Base-by-base conservation (phyloP, 2,113 vertebrate species). In the Colaptes auratus region DNA sequence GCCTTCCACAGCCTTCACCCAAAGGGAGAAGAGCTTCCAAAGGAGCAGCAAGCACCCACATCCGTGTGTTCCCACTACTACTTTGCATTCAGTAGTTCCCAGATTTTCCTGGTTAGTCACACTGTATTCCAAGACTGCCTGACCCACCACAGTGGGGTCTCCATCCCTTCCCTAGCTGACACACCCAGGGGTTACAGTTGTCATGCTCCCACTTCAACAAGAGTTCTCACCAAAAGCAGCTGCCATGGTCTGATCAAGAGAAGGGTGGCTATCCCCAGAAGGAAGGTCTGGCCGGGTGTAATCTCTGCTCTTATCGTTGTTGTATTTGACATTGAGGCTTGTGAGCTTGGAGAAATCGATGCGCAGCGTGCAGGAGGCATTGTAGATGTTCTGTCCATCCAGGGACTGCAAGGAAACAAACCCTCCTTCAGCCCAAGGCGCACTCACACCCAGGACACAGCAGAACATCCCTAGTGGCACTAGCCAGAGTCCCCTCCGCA, bases 331-430 rank as follows among this genome's bases (percentile, higher is more conserved):
- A 10, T 99, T 99, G 88, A 99, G 98, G 92, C 98, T 99, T 1
- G 98, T 99, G 80, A 99, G 98, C 91, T 99, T 99, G 50, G 99
- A 99, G 96, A 99, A 99, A 86, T 98, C 99, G 13, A 99, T 99
- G 82, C 99, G 98, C 91, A 99, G 98, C 0, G 99, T 99, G 87
- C 99, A 99, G 95, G 99, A 99, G 83, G 98, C 99, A 0, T 99
- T 99, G 92, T 99, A 99, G 97, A 99, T 99, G 90, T 99, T 99
- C 97, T 99, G 99, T 7, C 99, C 99, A 3, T 99, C 99, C 42
- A 99, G 97, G n/a, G 99, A 98, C 99, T 99, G 96, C 2, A 15
- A 35, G 52, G 28, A 92, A 25, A 82, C 25, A 74, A 39, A 82
- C 3, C 39, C n/a, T 16, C 11, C 24, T 31, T 95, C 63, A 91